Conservation (phyloP, 2,888 invertebrate genomes). For the Tineola bisselliella region DNA sequence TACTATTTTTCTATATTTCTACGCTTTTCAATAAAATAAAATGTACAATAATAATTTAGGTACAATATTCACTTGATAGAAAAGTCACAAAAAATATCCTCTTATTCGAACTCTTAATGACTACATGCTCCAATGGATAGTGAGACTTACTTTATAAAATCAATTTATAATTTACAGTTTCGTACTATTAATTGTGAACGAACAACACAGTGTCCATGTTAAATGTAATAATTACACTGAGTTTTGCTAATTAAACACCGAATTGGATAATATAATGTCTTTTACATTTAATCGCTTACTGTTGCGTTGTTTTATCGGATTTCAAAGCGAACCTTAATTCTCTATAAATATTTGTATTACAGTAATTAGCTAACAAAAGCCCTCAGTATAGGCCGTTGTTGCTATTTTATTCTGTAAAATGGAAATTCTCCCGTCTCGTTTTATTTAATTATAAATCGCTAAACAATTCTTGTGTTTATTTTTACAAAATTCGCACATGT, state of each 20-base stretch:
- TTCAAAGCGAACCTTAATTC: slow-evolving; percentile 9
- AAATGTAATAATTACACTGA: background rate
- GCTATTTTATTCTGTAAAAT: background rate
- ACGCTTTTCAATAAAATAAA: too few relatives aligned
- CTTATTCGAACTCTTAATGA: too few relatives aligned
- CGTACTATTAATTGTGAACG: background rate
- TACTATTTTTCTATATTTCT: too few relatives aligned
- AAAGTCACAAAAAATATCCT: too few relatives aligned
- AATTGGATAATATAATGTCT: slow-evolving; percentile 5
- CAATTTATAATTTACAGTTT: background rate
- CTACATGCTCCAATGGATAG: too few relatives aligned
- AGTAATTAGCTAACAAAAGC: slow-evolving; percentile 13
- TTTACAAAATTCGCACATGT: background rate
- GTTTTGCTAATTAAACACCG: background rate
- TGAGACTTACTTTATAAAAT: too few relatives aligned
- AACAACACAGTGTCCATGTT: background rate
- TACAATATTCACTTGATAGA: too few relatives aligned
- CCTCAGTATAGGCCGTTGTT: background rate
- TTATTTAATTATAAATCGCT: too few relatives aligned
- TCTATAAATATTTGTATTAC: slow-evolving; percentile 10
- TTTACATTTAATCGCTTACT: slow-evolving; percentile 5
- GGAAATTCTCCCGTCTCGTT: background rate
- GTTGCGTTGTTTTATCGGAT: slow-evolving; percentile 9
- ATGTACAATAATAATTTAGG: too few relatives aligned
- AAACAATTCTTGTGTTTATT: background rate